Evolutionary conservation across 2,797 vertebrate genomes (phyloP).

Genomic region (Vespertilio murinus): DNA sequence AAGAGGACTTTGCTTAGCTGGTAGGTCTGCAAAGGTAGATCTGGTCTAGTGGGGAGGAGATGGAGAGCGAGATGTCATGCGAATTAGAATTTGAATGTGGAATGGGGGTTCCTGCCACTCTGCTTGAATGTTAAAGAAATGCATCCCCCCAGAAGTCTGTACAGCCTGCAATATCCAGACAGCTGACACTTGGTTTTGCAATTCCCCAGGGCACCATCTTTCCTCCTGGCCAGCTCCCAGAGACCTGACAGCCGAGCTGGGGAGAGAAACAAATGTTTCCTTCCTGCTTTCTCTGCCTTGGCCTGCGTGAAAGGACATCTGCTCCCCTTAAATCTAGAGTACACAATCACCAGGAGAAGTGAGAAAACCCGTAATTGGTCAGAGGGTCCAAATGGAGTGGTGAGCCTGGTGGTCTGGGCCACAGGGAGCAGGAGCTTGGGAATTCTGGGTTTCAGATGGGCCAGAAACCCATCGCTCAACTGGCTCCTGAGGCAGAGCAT

Average conservation of each 20-base stretch:
- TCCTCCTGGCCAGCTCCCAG: background rate
- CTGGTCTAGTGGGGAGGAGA: background rate
- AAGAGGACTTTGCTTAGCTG: background rate
- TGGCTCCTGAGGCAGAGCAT: background rate
- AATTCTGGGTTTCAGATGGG: background rate
- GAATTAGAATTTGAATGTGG: background rate
- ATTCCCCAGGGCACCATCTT: background rate
- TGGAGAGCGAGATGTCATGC: background rate
- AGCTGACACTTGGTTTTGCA: conserved; percentile 12
- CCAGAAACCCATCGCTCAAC: background rate
- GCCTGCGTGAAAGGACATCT: background rate
- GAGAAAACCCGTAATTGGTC: background rate
- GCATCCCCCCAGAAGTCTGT: background rate
- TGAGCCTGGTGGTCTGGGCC: background rate
- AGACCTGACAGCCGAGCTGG: background rate
- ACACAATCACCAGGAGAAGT: background rate
- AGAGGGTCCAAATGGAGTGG: background rate
- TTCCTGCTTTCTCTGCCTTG: background rate
- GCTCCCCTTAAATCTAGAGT: background rate
- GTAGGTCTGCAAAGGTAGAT: background rate
- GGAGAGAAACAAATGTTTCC: conserved; percentile 34
- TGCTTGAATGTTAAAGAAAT: background rate
- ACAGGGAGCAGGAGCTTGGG: background rate
- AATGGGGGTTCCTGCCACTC: background rate
- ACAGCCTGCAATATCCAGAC: background rate